Evolutionary conservation across 2,888 invertebrate species (phyloP), one percentile per base, ranked within the genome.

Genomic region (Platynereis dumerilii): DNA sequence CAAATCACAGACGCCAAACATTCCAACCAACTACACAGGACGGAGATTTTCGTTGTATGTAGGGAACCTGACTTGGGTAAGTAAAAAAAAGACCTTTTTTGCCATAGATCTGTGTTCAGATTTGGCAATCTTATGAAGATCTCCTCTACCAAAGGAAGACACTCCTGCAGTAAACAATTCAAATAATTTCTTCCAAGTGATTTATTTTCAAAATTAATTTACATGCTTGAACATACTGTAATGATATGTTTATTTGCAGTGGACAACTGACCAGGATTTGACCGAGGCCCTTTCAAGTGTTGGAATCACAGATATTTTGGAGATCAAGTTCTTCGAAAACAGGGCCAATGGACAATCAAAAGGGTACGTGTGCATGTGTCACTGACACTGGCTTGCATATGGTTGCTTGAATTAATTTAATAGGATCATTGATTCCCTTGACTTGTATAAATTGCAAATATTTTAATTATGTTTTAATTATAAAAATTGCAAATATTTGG

Each of bases 301-400:
- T 57, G 97, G 97, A 57, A 92, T 97, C 5, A 89, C 88, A 64
- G 98, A 99, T 86, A 91, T 99, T 80, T 89, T 96, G 78, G 99
- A 99, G 84, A 96, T 99, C 44, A 98, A 98, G 86, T 99, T 99
- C 87, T 97, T 97, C 87, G 99, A 99, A 86, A 99, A 99, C 87
- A 90, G 98, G 78, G 92, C 96, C 42, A 98, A 98, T 87, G 98
- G 98, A 28, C 97, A 97, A 85, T 96, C 96, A 0, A 98, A 98
- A 87, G 96, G 99, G 86, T 83, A 79, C 79, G 69, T 78, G 48
- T 34, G 34, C 12, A 12, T 34, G 12, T 34, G 34, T 34, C 34
- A 34, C 34, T 34, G n/a, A n/a, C n/a, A n/a, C n/a, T n/a, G n/a
- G n/a, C n/a, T n/a, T n/a, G n/a, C n/a, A n/a, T n/a, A n/a, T n/a